Base-by-base conservation (phyloP, 2,113 vertebrate genomes). In the Silurus glanis region DNA sequence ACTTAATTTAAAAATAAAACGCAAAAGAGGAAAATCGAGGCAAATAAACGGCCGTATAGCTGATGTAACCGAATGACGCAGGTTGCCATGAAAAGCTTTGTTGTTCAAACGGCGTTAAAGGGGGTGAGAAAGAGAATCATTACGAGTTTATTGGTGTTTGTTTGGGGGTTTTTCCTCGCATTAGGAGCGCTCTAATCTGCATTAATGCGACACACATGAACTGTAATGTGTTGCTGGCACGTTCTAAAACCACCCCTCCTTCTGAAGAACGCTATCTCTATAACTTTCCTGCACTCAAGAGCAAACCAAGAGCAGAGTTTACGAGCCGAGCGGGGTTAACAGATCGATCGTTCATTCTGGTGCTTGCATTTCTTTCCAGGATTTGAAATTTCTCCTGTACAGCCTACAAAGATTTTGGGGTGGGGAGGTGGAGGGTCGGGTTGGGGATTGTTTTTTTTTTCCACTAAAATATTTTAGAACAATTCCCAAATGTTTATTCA, bases 121-220 rank as follows among this genome's bases (percentile, higher is more conserved):
- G 88, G 83, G 47, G 51, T 66, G 7, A 85, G 90, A 88, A 76
- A 91, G 74, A 75, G 56, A 72, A 91, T 90, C 90, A 89, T 92
- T 92, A 74, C 64, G 87, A 76, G 83, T 92, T 92, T 91, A 91
- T 91, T 93, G 86, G 79, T 84, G 90, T 90, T 92, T 92, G 84
- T 91, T 82, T 86, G 51, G 55, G 12, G 8, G 16, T 47, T 72
- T 84, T 89, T 87, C 87, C 90, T 87, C 9, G 49, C 82, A 90
- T 89, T 88, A 55, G 88, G 90, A 88, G 87, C 86, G 91, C 89
- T 91, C 91, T 92, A 89, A 90, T 90, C 85, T 82, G 85, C 84
- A 92, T 90, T 93, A 94, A 94, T 92, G 88, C 88, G 87, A 92
- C 82, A 85, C 92, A 92, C 56, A 90, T 92, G 90, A 91, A 88